Conservation (phyloP, 2,888 invertebrate species). For the Drosophila macrothrix region DNA sequence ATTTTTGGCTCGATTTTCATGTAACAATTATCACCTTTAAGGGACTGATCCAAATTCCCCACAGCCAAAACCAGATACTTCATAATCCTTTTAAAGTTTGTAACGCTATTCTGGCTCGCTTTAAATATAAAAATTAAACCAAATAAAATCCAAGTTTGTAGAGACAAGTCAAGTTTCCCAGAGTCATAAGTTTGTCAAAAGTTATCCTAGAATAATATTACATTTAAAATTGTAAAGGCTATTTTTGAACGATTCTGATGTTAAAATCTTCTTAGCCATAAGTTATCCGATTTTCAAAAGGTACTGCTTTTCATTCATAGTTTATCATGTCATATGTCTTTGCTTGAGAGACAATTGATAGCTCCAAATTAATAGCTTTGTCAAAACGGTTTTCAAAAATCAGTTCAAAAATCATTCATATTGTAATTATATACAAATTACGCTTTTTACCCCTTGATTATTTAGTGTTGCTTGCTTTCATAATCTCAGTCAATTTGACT, state of each 20-base stretch:
- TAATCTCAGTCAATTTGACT: neutral
- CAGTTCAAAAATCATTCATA: rapidly evolving
- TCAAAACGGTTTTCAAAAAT: neutral
- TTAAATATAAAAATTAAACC: neutral
- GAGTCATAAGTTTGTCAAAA: no score
- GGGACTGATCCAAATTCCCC: neutral
- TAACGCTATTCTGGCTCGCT: neutral
- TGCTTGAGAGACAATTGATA: no score
- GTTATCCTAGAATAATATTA: neutral
- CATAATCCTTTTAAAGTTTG: neutral
- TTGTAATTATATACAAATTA: neutral
- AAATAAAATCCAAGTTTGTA: neutral
- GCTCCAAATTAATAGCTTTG: neutral
- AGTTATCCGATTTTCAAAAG: neutral
- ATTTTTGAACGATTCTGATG: neutral
- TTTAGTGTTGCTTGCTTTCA: neutral
- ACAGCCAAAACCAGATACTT: neutral
- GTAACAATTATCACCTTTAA: neutral
- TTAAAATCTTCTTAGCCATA: neutral
- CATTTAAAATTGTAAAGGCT: neutral
- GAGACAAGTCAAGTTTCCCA: neutral
- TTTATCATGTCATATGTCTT: no score
- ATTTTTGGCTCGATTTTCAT: neutral
- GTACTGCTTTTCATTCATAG: no score
- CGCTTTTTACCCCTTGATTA: neutral